phyloP scores from a whole-genome alignment of 2,113 vertebrate genomes.

The Arenaria interpres region DNA sequence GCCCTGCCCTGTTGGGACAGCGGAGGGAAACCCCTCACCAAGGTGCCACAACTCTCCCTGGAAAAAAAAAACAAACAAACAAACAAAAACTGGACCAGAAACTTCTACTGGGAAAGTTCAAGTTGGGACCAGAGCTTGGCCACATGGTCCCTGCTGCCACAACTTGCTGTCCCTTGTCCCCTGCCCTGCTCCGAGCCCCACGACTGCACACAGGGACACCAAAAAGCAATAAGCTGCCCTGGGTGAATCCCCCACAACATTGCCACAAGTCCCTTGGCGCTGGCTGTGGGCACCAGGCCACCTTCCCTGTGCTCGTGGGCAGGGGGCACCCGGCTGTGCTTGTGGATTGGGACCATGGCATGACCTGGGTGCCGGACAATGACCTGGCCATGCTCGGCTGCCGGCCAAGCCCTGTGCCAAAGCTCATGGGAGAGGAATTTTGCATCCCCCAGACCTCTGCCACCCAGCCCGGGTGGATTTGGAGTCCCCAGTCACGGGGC shows the following conservation, averaged over 20 bases:
- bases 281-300: accelerated
- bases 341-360: not conserved
- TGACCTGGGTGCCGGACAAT: not conserved
- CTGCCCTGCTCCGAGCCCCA: not conserved
- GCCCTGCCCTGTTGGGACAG: not conserved
- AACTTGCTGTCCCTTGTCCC: accelerated
- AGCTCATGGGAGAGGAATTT: not conserved
- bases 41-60: not conserved
- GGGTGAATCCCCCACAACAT: not conserved
- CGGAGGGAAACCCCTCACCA: not conserved
- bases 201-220: not conserved
- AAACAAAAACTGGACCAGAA: not conserved
- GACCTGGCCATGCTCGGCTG: not conserved
- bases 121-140: accelerated
- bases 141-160: accelerated
- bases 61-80: not conserved
- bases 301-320: not conserved
- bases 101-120: conserved; percentile 14
- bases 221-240: not conserved
- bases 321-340: not conserved
- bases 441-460: not conserved
- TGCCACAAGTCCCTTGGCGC: accelerated
- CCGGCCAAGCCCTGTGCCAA: accelerated
- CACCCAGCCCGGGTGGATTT: not conserved
- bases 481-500: not conserved